Percentiles rank a stretch among this genome's conserved stretches.
phyloP scores from a whole-genome alignment of 2,113 vertebrate species.

The Tretioscincus oriximinensis region DNA sequence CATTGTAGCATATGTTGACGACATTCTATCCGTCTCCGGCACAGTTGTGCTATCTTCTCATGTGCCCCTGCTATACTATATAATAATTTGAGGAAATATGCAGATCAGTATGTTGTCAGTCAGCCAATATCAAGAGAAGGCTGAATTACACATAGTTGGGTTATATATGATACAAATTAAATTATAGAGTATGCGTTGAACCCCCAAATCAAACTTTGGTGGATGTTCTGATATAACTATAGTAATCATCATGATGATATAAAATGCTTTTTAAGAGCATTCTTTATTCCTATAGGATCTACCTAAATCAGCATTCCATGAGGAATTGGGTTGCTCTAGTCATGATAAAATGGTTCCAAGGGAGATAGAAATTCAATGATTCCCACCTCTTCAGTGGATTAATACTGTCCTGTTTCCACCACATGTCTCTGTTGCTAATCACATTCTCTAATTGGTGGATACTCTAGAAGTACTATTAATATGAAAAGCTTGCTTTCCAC shows the following conservation, averaged over 20 bases:
- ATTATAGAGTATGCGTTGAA: too few relatives aligned
- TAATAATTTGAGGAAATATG: too few relatives aligned
- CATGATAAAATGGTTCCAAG: neutral
- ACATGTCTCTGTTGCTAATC: neutral
- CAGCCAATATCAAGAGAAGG: too few relatives aligned
- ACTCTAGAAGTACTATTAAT: neutral
- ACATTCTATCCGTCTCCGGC: too few relatives aligned
- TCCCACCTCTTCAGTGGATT: neutral
- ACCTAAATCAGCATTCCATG: neutral
- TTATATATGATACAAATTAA: too few relatives aligned
- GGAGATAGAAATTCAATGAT: neutral
- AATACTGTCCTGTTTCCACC: neutral
- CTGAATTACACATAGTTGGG: too few relatives aligned
- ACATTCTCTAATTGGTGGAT: constrained; percentile 34
- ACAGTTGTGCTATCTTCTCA: too few relatives aligned
- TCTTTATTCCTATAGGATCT: neutral
- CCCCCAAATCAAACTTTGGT: too few relatives aligned
- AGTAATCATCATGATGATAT: too few relatives aligned
- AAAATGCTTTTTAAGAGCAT: neutral
- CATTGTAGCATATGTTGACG: neutral
- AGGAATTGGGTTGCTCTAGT: neutral
- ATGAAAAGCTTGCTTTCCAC: constrained; percentile 16
- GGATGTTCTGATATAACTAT: too few relatives aligned
- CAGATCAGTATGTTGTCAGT: too few relatives aligned
- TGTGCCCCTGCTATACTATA: too few relatives aligned